Percentiles rank a stretch among this genome's conserved stretches.
These are phyloP conservation scores for Tenualosa ilisha DNA, from an alignment of 2,797 vertebrate genomes.

Conservation along the genomic window DNA sequence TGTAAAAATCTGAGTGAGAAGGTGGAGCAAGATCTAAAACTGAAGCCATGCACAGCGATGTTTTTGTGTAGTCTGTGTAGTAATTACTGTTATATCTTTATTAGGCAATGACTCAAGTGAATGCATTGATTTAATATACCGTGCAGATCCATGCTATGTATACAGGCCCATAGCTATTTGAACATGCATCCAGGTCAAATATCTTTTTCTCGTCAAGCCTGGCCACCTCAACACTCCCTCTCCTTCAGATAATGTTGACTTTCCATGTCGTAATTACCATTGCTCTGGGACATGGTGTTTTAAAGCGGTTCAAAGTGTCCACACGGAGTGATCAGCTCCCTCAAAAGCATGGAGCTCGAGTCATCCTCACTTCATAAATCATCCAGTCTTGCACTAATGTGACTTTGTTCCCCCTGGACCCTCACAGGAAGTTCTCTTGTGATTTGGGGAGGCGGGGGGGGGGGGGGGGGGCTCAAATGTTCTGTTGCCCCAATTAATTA, in stretches of 20 bases:
- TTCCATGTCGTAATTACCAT: background rate
- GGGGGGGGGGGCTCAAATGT: slow-evolving; percentile 21
- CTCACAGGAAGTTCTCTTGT: slow-evolving; percentile 30
- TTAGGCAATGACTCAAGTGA: too few relatives aligned
- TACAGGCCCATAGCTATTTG: background rate
- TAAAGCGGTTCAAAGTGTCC: background rate
- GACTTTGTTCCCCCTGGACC: slow-evolving; percentile 33
- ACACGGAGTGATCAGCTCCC: slow-evolving; percentile 22
- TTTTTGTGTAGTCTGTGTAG: too few relatives aligned
- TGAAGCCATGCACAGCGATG: too few relatives aligned
- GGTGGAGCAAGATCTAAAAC: too few relatives aligned
- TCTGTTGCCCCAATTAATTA: slow-evolving; percentile 46
- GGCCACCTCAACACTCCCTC: background rate
- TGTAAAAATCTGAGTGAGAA: too few relatives aligned
- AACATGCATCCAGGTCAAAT: background rate
- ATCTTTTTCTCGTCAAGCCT: background rate
- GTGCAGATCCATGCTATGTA: background rate
- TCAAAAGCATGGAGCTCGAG: slow-evolving; percentile 25
- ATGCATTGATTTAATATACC: too few relatives aligned
- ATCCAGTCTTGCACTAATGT: slow-evolving; percentile 35
- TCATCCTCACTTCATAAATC: slow-evolving; percentile 39
- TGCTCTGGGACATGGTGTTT: slow-evolving; percentile 5
- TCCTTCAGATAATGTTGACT: slow-evolving; percentile 9
- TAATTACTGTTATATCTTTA: too few relatives aligned
- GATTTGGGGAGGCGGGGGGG: background rate